Base-by-base conservation (phyloP, 2,888 invertebrate genomes). In the Tigriopus californicus region DNA sequence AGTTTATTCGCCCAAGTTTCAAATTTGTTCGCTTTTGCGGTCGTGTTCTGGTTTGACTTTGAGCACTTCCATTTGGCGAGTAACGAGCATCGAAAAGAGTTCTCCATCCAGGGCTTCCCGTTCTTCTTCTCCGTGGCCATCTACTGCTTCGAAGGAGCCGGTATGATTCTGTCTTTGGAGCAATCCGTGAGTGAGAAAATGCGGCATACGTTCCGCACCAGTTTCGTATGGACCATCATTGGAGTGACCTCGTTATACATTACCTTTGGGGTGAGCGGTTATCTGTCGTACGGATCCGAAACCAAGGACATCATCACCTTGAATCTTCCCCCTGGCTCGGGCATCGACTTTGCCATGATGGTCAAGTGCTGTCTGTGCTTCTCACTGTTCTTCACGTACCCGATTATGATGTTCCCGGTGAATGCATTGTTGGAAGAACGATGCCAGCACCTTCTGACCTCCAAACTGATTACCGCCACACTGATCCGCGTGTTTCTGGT, bases 41-140 rank as follows among this genome's bases (percentile, higher is more conserved):
- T 73, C n/a, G 73, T 73, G 6, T 71, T 73, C 62, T 73, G 73
- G 73, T 73, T 73, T 67, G 73, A 73, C 64, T 72, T 73, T 67
- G 70, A 72, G 54, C 71, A 73, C 63, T 67, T 70, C 44, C 65
- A 68, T 61, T 61, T 64, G 24, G 65, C 64, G 46, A 61, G 60
- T 53, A 62, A 62, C 10, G 64, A 72, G 47, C 70, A 71, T 61
- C 72, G 72, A 20, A 71, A 68, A 59, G 69, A 71, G 60, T 68
- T 71, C 61, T 70, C 71, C 11, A 24, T 71, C 18, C 63, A 65
- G 25, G 72, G 72, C 3, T 67, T 73, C 61, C 73, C 73, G 24
- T 72, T 72, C 66, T 72, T 71, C 65, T 67, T 72, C 52, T 69
- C 70, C 41, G 70, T 73, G 33, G 67, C 72, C 57, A 71, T 73